Base-by-base conservation (phyloP, 2,888 invertebrate genomes). In the Rhagonycha lutea region DNA sequence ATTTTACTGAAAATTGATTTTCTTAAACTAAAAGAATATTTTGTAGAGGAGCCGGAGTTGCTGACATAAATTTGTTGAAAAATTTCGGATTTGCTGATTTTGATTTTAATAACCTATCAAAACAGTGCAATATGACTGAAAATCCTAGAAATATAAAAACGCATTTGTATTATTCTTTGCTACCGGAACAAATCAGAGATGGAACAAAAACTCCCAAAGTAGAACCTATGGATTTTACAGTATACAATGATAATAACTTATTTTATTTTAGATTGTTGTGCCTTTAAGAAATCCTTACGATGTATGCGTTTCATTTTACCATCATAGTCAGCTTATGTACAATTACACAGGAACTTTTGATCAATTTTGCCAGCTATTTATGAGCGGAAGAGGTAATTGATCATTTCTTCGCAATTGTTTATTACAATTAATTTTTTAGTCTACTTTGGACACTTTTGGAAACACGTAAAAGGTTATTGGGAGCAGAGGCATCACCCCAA, bases 251-350 rank as follows among this genome's bases (percentile, higher is more conserved):
- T 18, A 18, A 2, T 28, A 1, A 14, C 14, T 4, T 3, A 7
- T 14, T 29, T 63, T 24, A 29, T 83, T 82, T 68, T 85, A 96
- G 95, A 92, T 96, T 14, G 92, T 97, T 77, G 97, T 97, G 86
- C 93, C 95, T 1, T 92, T 94, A 0, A 91, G 98, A 69, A 96
- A 98, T 88, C 96, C 97, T 0, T 97, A 97, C 86, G 98, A 98
- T 86, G 92, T 95, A 83, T 94, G 94, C 78, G 95, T 97, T 0
- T 97, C 97, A 0, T 96, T 94, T 84, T 97, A 94, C 86, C 93
- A 96, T 86, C 95, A 96, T 86, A 95, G 93, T 84, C 91, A 90
- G 74, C 88, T 94, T 82, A 86, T 92, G 28, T 88, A 90, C 69
- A 87, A 91, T 0, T 89, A 90, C 81, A 88, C 86, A 14, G 90